Conservation (phyloP, 1,140 invertebrate genomes). For the Zaprionus davidi region DNA sequence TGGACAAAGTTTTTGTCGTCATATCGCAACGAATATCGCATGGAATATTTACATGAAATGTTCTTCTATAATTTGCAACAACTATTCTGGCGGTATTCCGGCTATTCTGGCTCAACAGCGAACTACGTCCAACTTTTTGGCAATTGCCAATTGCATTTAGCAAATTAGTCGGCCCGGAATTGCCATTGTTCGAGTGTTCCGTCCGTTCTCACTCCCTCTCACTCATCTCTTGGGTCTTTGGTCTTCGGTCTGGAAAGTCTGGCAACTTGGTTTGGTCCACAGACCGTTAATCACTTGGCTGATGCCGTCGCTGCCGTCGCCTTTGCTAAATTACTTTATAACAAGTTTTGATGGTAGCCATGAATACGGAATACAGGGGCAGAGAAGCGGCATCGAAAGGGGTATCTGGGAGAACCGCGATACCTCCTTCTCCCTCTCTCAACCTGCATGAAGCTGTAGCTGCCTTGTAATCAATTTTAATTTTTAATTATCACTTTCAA, state of each 20-base stretch:
- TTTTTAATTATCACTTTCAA: slow-evolving; percentile 83
- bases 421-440: too few relatives aligned
- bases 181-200: slow-evolving; percentile 15
- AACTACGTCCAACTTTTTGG: slow-evolving; percentile 58
- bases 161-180: slow-evolving; percentile 69
- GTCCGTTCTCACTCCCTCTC: not conserved
- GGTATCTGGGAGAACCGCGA: not conserved
- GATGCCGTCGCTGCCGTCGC: slow-evolving; percentile 14
- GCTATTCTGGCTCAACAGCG: slow-evolving; percentile 35
- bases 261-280: slow-evolving; percentile 25
- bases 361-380: slow-evolving; percentile 64
- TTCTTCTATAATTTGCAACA: slow-evolving; percentile 26
- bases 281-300: slow-evolving; percentile 71
- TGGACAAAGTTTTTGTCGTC: slow-evolving; percentile 53
- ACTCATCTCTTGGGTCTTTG: not conserved
- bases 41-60: slow-evolving; percentile 3
- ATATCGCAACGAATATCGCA: slow-evolving; percentile 8
- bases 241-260: slow-evolving; percentile 8
- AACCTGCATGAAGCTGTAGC: not conserved
- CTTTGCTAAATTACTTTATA: slow-evolving; percentile 78
- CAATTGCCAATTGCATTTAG: slow-evolving; percentile 77
- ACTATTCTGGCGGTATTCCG: slow-evolving; percentile 14
- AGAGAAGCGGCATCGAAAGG: not conserved
- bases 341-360: slow-evolving; percentile 75
- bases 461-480: slow-evolving; percentile 73